Base-by-base conservation (phyloP, 2,113 vertebrate species). In the Falco punctatus region DNA sequence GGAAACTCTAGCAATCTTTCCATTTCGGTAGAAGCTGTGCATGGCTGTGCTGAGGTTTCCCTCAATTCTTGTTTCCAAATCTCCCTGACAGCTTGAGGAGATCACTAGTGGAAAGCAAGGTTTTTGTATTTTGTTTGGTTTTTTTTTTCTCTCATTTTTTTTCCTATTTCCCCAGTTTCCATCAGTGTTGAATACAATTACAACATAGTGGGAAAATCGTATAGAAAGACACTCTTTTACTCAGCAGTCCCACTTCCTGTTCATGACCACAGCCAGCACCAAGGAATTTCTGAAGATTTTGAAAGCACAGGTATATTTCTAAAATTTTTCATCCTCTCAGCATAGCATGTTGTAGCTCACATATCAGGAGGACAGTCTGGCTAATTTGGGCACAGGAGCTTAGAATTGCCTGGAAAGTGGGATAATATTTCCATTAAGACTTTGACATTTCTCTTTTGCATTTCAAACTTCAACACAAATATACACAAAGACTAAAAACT, bases 381-480 rank as follows among this genome's bases (percentile, higher is more conserved):
- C 16, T 90, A 78, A 54, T 70, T 83, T 78, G 52, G 55, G 8
- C 88, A 83, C 11, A 59, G 64, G 81, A 88, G 24, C 6, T 51
- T 81, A 77, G 71, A 88, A 83, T 18, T 81, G 10, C 51, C 13
- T 59, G 40, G 75, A 70, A 88, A 86, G n/a, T 48, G 22, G 46
- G 26, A 51, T 69, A 78, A 67, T 69, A 79, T 85, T 94, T 92
- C 46, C 11, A 0, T 62, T 24, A 66, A 80, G 30, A 86, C 77
- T 38, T 48, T 70, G 30, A 44, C 23, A n/a, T 62, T 77, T 65
- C 0, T 4, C 27, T 82, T 85, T 77, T 73, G 16, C 11, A 42
- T 86, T 93, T 94, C 55, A 90, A 81, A 86, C 18, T 80, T 90
- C 28, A 74, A 74, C 55, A 81, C 10, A 92, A 93, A 93, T 48